Base-by-base conservation (phyloP, 2,113 vertebrate species). In the Gopherus evgoodei region DNA sequence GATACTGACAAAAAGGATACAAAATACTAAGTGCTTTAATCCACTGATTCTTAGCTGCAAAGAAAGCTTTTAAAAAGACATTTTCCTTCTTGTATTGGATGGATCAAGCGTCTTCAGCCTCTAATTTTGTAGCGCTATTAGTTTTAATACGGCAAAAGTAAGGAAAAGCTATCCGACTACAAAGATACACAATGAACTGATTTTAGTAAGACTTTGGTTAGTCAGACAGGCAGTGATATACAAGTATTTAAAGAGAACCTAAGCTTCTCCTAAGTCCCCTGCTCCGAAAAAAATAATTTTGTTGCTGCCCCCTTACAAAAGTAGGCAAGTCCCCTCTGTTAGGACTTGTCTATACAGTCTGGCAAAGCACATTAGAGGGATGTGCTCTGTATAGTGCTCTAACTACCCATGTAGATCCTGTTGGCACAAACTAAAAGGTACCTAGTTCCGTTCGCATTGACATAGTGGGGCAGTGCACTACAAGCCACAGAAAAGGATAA, bases 171-270 rank as follows among this genome's bases (percentile, higher is more conserved):
- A 86, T 19, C 17, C 49, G 75, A 93, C 89, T 0, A 0, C 53
- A 91, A 96, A 83, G 29, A 85, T 0, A n/a, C 79, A 49, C 75
- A 95, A 89, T 57, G 79, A 94, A 79, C 52, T 93, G 90, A 88
- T 91, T 91, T 93, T 94, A 95, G 16, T 84, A 57, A 24, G 84
- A 81, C 83, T 96, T 91, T 92, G 81, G 93, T 92, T 84, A 93
- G 84, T 84, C 93, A 90, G 87, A 52, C 59, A 87, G 90, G 88
- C 86, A 96, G 83, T 57, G 88, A 91, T 31, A 94, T 21, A 80
- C 0, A 0, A 84, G 12, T 0, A 0, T 59, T 93, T 81, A 81
- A 95, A 87, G 56, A 56, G 90, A 94, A 92, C 5, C 10, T 81
- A 69, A 17, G 54, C 57, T 86, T 81, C 13, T 24, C n/a, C 75